A percentile compares a stretch with the other conserved stretches of the same genome.
phyloP scores from a whole-genome alignment of 2,797 vertebrate species.

The Limnodromus scolopaceus region DNA sequence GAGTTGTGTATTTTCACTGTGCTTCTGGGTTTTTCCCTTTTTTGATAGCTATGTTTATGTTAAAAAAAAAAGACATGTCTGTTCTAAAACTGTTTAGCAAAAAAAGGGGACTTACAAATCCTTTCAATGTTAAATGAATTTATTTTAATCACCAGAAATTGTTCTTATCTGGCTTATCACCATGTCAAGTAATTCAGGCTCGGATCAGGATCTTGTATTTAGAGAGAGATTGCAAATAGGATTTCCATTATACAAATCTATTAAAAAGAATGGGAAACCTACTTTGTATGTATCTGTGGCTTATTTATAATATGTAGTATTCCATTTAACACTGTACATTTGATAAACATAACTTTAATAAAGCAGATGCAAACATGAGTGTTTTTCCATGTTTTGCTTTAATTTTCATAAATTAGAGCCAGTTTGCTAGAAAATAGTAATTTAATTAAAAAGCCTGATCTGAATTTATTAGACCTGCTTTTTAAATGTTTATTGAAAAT shows the following conservation, averaged over 20 bases:
- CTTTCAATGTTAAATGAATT: no score
- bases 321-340: background rate
- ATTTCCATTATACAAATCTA: background rate
- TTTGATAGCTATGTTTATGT: background rate
- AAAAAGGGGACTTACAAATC: background rate
- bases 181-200: conserved; percentile 14
- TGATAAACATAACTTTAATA: background rate
- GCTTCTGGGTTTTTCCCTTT: conserved; percentile 2
- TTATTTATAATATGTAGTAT: background rate
- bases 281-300: background rate
- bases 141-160: conserved; percentile 45
- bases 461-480: background rate
- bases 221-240: background rate
- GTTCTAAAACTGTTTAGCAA: background rate
- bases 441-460: background rate
- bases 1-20: background rate
- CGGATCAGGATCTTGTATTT: background rate
- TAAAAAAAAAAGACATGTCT: background rate
- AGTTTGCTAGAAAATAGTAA: background rate
- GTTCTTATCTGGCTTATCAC: conserved; percentile 47
- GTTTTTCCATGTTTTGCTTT: background rate
- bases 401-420: background rate
- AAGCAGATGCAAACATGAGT: background rate
- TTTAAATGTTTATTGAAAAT: background rate
- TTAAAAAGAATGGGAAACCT: background rate